phyloP scores from a whole-genome alignment of 2,888 invertebrate species.

The Oscheius myriophilus region DNA sequence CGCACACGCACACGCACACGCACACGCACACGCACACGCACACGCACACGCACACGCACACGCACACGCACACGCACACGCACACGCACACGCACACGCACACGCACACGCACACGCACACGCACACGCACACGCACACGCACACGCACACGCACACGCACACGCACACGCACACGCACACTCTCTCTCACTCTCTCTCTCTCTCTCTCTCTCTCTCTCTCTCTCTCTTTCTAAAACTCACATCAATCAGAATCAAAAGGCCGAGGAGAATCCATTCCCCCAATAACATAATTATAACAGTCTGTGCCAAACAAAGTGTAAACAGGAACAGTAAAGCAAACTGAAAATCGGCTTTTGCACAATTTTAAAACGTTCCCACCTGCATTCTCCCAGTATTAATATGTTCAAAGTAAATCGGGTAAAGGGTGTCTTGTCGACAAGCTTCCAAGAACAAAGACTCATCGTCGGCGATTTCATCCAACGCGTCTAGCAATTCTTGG shows the following conservation, averaged over 20 bases:
- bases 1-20: no score
- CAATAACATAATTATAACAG: conserved; percentile 27
- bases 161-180: no score
- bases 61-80: no score
- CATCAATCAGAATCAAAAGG: conserved; percentile 35
- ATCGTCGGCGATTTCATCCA: conserved; percentile 29
- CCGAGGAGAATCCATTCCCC: conserved; percentile 31
- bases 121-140: no score
- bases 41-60: no score
- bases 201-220: neutral
- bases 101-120: no score
- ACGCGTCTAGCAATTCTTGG: conserved; percentile 28
- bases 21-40: no score
- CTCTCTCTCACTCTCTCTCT: neutral
- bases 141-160: no score
- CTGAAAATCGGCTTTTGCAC: neutral
- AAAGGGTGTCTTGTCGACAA: conserved; percentile 42
- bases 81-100: no score
- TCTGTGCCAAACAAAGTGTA: conserved; percentile 28
- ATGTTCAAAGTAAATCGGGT: conserved; percentile 57
- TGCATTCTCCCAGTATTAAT: conserved; percentile 57
- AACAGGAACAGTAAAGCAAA: conserved; percentile 22
- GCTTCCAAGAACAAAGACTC: conserved; percentile 32
- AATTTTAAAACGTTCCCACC: conserved; percentile 25
- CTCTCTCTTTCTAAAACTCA: conserved; percentile 9